Evolutionary conservation across 2,888 invertebrate species (phyloP).

Genomic region (Mimachlamys varia): DNA sequence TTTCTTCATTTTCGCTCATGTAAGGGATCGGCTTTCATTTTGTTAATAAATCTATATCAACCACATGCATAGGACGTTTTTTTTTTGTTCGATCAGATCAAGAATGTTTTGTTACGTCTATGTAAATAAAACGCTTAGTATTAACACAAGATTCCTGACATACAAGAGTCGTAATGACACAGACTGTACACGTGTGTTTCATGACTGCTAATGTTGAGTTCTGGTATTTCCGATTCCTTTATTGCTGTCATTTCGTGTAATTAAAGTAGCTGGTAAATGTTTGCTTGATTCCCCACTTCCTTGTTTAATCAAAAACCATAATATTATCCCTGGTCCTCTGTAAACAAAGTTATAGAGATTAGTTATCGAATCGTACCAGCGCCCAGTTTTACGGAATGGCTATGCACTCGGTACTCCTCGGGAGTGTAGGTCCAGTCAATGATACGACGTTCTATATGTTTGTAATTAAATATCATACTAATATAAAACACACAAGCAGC

Average conservation of each 20-base stretch:
- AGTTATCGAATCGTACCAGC: conserved; percentile 17
- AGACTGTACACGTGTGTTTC: neutral
- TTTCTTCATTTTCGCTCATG: too few species aligned
- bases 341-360: neutral
- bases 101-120: neutral
- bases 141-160: neutral
- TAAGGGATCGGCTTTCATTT: too few species aligned
- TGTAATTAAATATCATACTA: neutral
- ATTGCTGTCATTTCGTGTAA: neutral
- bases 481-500: neutral
- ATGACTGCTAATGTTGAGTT: neutral
- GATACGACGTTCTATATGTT: neutral
- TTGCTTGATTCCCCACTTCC: neutral
- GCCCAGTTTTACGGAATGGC: neutral
- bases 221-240: neutral
- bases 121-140: neutral
- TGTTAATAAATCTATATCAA: too few species aligned
- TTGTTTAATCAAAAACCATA: neutral
- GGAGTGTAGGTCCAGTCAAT: neutral
- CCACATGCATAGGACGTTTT: neutral
- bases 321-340: neutral
- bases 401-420: conserved; percentile 6
- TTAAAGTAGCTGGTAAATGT: conserved; percentile 9
- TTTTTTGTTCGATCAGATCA: too few species aligned
- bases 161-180: neutral